Evolutionary conservation across 2,113 vertebrate species (phyloP).

Genomic region (Kryptolebias marmoratus): DNA sequence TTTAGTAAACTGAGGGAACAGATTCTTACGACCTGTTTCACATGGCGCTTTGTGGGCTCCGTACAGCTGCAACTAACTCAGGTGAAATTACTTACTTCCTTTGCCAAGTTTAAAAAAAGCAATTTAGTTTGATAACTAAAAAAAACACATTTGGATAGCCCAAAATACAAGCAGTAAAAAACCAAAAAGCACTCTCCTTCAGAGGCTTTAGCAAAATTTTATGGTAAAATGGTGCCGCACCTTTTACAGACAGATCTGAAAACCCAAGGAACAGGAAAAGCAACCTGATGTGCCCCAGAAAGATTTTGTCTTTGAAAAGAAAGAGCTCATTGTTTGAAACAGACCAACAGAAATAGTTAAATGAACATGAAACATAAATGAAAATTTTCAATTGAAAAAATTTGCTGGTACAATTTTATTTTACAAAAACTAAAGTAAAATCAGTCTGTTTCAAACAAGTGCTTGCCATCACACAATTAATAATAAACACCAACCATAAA

Average conservation of each 20-base stretch:
- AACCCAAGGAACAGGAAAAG: conserved; percentile 68
- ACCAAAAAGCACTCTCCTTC: conserved; percentile 2
- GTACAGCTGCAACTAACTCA: conserved; percentile 12
- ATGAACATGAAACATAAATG: not conserved
- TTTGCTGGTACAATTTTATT: not conserved
- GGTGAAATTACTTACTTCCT: conserved; percentile 14
- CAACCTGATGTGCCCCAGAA: conserved; percentile 30
- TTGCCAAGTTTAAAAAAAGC: not conserved
- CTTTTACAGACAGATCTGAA: conserved; percentile 72
- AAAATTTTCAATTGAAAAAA: not conserved
- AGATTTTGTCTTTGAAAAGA: not conserved
- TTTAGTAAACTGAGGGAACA: too few species aligned
- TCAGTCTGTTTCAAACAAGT: conserved; percentile 61
- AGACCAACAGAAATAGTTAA: conserved; percentile 29
- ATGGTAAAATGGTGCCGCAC: not conserved
- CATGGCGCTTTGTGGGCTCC: too few species aligned
- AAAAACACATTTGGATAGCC: too few species aligned
- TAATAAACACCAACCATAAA: conserved; percentile 21
- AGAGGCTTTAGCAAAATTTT: conserved; percentile 9
- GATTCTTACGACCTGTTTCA: too few species aligned
- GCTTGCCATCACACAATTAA: conserved; percentile 29
- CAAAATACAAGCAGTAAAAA: not conserved
- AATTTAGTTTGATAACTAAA: conserved; percentile 11
- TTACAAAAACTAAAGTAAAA: conserved; percentile 3
- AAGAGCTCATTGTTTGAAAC: conserved; percentile 53